Evolutionary conservation across 2,888 invertebrate species (phyloP), one percentile per base, ranked within the genome.

Genomic region (Campopleginae sp.): DNA sequence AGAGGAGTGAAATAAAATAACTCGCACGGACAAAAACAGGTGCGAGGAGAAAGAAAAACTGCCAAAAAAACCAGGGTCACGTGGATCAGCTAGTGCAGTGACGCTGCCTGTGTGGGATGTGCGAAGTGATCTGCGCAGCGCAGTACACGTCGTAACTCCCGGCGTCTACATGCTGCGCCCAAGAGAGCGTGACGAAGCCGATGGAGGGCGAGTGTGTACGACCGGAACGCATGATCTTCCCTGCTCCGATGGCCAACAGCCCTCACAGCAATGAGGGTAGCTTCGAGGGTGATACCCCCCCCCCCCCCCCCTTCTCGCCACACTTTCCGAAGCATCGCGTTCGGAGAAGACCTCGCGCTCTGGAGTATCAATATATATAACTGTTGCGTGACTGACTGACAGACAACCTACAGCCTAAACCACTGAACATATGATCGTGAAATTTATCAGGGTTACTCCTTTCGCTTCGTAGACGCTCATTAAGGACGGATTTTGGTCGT

Each of bases 31-130:
- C 44, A 58, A 61, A 74, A 61, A 17, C 31, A 42, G 61, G 44
- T 46, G 74, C 74, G 61, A 44, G 7, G 72, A 17, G 74, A 17
- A 74, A 61, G 44, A 58, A 74, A 61, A 61, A 61, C 27, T 27
- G 7, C 61, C 27, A 61, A 12, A 61, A 23, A 61, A 61, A 61
- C 23, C 61, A 2, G 48, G 48, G n/a, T 10, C 61, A 61, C 31
- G 61, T 27, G 14, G 7, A 27, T 33, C 33, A 63, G 63, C 63
- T 72, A 14, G 72, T 80, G 61, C 54, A 17, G 71, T 72, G 80
- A 80, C 80, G 72, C 80, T 80, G 80, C 72, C 46, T 72, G 80
- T 33, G 54, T 75, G 80, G 46, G 80, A 81, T 81, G 80, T 81
- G 75, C 75, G 80, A 46, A 48, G 65, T 80, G 80, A 80, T 75